Percentiles rank a stretch among this genome's conserved stretches.
Evolutionary conservation across 2,797 vertebrate species (phyloP).

Genomic region (Phaenicophaeus curvirostris): DNA sequence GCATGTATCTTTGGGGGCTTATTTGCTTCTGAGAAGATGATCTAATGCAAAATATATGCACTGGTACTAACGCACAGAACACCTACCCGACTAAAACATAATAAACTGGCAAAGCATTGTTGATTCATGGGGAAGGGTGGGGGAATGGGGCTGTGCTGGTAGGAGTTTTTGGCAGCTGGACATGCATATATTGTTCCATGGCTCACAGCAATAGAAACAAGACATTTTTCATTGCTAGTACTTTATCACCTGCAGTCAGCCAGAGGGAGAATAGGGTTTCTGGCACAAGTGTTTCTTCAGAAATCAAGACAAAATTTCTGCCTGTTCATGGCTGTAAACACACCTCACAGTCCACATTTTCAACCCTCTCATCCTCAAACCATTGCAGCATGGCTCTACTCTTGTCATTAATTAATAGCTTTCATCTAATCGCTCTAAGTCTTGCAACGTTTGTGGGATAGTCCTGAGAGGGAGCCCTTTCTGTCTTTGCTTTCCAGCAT

Average conservation of each 20-base stretch:
- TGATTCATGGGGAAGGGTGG: neutral
- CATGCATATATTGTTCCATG: neutral
- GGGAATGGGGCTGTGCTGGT: neutral
- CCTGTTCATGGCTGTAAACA: conserved; percentile 6
- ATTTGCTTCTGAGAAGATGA: conserved; percentile 42
- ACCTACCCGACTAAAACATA: conserved; percentile 39
- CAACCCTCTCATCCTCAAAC: neutral
- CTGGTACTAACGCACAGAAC: conserved; percentile 21
- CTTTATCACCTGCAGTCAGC: conserved; percentile 29
- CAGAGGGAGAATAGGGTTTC: conserved; percentile 1
- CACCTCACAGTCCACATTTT: neutral
- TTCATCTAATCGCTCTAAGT: neutral
- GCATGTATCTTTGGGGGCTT: conserved; percentile 52
- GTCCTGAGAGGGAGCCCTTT: conserved; percentile 11
- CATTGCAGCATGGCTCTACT: neutral
- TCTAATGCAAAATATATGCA: conserved; percentile 45
- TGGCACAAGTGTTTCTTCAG: neutral
- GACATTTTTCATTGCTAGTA: conserved; percentile 31
- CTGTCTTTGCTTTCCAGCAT: conserved; percentile 34
- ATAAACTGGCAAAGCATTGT: neutral
- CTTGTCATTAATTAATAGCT: neutral
- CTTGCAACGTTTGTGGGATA: neutral
- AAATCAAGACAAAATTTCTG: neutral
- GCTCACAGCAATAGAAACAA: conserved; percentile 43
- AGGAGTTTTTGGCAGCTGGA: conserved; percentile 49